Evolutionary conservation across 2,113 vertebrate genomes (phyloP).

Genomic region (Perca flavescens): DNA sequence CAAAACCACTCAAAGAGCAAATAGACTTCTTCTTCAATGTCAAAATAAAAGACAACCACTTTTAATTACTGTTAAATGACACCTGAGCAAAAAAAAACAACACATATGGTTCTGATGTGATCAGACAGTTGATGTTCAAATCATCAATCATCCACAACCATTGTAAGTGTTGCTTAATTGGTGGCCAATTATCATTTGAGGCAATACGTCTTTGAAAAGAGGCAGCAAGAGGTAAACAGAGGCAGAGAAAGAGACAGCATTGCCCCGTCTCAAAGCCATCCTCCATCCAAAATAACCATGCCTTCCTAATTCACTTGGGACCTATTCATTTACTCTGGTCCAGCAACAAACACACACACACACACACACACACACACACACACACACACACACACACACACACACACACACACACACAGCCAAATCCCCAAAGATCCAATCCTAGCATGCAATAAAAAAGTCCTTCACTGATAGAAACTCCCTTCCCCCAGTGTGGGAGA

Average conservation of each 20-base stretch:
- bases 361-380: constrained; percentile 42
- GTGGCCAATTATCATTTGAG: constrained; percentile 41
- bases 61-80: constrained; percentile 2
- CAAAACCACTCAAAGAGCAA: not conserved
- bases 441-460: constrained; percentile 70
- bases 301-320: constrained; percentile 70
- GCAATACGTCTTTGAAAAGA: constrained; percentile 16
- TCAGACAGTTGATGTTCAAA: constrained; percentile 30
- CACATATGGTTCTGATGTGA: not conserved
- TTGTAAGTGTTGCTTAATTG: constrained; percentile 29
- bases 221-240: constrained; percentile 16
- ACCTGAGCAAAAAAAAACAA: not conserved
- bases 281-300: constrained; percentile 61
- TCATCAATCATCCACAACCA: constrained; percentile 45
- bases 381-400: constrained; percentile 38
- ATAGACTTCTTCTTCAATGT: not conserved
- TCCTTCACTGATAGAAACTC: constrained; percentile 74
- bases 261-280: constrained; percentile 16
- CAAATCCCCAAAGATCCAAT: constrained; percentile 74
- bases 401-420: constrained; percentile 1
- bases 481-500: constrained; percentile 65
- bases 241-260: constrained; percentile 28
- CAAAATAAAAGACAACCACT: constrained; percentile 14
- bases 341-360: constrained; percentile 35
- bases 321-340: constrained; percentile 68